Base-by-base conservation (phyloP, 92 coral and sea anemone genomes). In the Epizoanthus rinbou region DNA sequence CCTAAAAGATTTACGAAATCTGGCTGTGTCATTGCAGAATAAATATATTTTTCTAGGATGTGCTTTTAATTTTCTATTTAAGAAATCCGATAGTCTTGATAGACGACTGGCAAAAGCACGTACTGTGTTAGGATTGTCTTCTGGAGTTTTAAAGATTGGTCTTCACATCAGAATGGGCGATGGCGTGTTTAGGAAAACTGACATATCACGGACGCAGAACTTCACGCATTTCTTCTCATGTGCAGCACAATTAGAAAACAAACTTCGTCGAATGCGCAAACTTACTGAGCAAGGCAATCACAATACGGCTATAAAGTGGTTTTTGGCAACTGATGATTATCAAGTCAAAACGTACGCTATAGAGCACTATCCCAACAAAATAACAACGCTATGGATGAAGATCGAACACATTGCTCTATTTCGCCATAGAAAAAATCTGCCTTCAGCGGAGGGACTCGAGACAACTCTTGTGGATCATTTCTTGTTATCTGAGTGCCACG, bases 161-260 rank as follows among this genome's bases (percentile, higher is more conserved):
- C 31, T 91, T 16, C 95, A 91, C n/a, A 70, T 91, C 28, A 76
- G 95, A 80, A 91, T 91, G 90, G 95, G 92, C 5, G 95, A 91
- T 43, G 66, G 79, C 3, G 89, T 74, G 13, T 83, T 91, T 31
- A 85, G 90, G 5, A 54, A 69, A 35, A 71, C 8, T 41, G 78
- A 62, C 5, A 79, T 65, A 0, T 31, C 25, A 70, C 86, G 84
- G 22, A 39, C 79, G 4, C 86, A 73, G 4, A 60, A 91, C 65
- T 85, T 75, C 70, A 86, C 73, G 25, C 57, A 60, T 0, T 91
- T 89, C 64, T 86, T 91, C 37, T 2, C 64, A 3, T 91, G 92
- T n/a, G 92, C 95, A 13, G 80, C 59, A 70, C 82, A 76, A 58
- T 24, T 92, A 4, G 95, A 92, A 58, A 53, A 39, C 35, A 53